Base-by-base conservation (phyloP, 2,888 invertebrate genomes). In the Drosophila sordidula region DNA sequence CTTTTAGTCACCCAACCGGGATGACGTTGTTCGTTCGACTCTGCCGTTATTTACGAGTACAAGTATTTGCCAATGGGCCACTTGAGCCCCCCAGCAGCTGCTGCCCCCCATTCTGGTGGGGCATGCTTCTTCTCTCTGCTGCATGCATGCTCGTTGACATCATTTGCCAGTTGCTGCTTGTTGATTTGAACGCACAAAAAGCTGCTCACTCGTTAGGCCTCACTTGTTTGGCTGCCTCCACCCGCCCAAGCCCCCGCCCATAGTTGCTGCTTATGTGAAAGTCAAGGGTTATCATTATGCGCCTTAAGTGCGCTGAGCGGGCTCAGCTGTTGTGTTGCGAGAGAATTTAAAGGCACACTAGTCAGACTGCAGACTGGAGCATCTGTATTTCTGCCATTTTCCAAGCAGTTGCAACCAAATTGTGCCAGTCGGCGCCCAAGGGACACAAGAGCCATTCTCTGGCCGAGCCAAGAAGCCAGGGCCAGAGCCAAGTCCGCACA, bases 271-370 rank as follows among this genome's bases (percentile, higher is more conserved):
- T 68, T 75, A 75, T 70, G 76, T 63, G 80, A 72, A 72, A 86
- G 72, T 88, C 80, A 88, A 88, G 88, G 80, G 89, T 79, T 88
- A 88, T 86, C 82, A 88, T 86, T 82, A 88, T 88, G 80, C 64
- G 80, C 55, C 67, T 54, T 51, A 63, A 82, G 75, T 70, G 67
- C 44, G 29, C 59, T 56, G 36, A 42, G 45, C 46, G 63, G 65
- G 56, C 54, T 52, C 26, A 62, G 59, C 32, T 56, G 46, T 50
- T 66, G 63, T 68, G 50, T 44, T 62, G 59, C 47, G 44, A 36
- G 26, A 42, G 45, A 76, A 41, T 56, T 62, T 77, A 62, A 71
- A 64, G 57, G 42, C 36, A 6, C 25, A 42, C 38, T 54, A 49
- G 56, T 54, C 47, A 51, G 62, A 51, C 78, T 42, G 16, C 52